phyloP scores from a whole-genome alignment of 1,140 invertebrate species.

The Leptonema lineaticorne region DNA sequence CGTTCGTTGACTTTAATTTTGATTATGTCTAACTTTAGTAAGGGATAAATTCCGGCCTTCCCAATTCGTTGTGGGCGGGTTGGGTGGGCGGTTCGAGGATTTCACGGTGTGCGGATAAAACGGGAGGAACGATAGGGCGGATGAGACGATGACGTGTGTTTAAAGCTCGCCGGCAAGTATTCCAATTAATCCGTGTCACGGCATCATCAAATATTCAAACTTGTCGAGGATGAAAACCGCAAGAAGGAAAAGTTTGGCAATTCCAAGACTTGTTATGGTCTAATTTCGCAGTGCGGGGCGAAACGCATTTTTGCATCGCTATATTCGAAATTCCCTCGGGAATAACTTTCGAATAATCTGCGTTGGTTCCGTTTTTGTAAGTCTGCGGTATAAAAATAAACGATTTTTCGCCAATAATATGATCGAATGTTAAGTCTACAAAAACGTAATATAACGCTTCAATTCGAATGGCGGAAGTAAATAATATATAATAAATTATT shows the following conservation, averaged over 20 bases:
- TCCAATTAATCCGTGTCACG: background rate
- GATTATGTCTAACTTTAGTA: background rate
- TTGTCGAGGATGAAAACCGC: background rate
- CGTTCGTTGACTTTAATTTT: background rate
- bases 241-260: background rate
- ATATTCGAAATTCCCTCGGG: too few species aligned
- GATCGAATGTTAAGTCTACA: too few species aligned
- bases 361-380: too few species aligned
- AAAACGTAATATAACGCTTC: too few species aligned
- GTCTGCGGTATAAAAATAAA: too few species aligned
- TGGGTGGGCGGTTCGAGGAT: background rate
- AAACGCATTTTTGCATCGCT: background rate
- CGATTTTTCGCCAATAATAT: too few species aligned
- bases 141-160: background rate
- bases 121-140: too few species aligned
- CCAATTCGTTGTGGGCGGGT: background rate
- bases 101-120: too few species aligned
- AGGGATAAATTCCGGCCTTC: background rate
- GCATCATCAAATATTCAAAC: constrained; percentile 2
- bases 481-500: too few species aligned
- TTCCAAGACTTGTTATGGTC: background rate
- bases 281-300: background rate
- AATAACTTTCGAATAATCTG: too few species aligned
- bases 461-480: too few species aligned
- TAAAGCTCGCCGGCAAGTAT: background rate